Percentiles rank a stretch among this genome's conserved stretches.
Conservation (phyloP, 2,888 invertebrate genomes). For the Agonopterix subpropinquella region DNA sequence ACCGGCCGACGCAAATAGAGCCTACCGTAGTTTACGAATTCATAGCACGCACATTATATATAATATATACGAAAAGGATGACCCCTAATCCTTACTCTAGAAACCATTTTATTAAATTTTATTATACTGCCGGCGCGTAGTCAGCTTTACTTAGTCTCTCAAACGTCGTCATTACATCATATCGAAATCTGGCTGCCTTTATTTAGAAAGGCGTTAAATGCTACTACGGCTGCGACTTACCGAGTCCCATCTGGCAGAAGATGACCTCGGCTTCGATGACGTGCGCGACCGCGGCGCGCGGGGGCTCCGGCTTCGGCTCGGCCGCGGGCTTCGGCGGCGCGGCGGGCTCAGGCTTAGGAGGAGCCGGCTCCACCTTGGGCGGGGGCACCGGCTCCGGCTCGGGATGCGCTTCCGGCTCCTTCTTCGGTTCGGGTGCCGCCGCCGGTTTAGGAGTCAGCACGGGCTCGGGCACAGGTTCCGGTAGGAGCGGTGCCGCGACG, state of each 20-base stretch:
- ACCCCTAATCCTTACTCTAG: too few species aligned
- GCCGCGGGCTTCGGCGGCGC: slow-evolving; percentile 6
- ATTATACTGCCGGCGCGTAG: too few species aligned
- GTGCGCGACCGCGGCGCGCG: slow-evolving; percentile 54
- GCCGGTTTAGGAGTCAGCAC: slow-evolving; percentile 20
- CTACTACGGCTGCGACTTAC: slow-evolving; percentile 54
- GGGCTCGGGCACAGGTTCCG: slow-evolving; percentile 14
- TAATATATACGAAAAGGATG: too few species aligned
- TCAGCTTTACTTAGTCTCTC: too few species aligned
- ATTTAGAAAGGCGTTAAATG: background rate
- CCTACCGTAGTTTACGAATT: too few species aligned
- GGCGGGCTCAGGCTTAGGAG: slow-evolving; percentile 12
- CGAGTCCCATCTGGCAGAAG: slow-evolving; percentile 83
- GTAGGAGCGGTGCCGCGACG: slow-evolving; percentile 13
- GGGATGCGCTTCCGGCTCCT: slow-evolving; percentile 3
- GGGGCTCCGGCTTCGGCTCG: slow-evolving; percentile 24
- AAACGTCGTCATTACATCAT: too few species aligned
- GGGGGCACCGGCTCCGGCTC: slow-evolving; percentile 17
- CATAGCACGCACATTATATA: too few species aligned
- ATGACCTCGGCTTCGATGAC: slow-evolving; percentile 81
- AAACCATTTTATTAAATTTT: too few species aligned
- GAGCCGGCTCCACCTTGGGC: slow-evolving; percentile 18
- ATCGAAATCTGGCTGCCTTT: too few species aligned
- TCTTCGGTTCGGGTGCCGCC: slow-evolving; percentile 48
- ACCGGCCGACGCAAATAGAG: background rate